These are phyloP conservation scores for Microplitis manilae DNA, from an alignment of 2,888 invertebrate species.

Conservation along the genomic window DNA sequence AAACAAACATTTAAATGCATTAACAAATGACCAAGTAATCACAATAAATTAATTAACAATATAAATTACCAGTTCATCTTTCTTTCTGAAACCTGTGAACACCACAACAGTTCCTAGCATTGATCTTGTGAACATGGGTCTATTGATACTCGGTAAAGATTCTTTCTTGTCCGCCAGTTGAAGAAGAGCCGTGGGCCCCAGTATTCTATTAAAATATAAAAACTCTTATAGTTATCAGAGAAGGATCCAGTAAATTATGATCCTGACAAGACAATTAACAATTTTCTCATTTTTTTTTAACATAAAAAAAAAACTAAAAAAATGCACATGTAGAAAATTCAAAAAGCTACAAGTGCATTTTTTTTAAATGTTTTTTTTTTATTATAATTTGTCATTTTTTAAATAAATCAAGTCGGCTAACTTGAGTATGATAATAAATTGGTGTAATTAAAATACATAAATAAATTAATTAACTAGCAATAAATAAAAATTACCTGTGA, in stretches of 20 bases:
- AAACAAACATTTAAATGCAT: slow-evolving; percentile 28
- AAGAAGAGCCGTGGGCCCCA: slow-evolving; percentile 86
- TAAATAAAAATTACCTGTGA: slow-evolving; percentile 73
- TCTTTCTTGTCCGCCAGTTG: slow-evolving; percentile 82
- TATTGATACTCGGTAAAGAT: slow-evolving; percentile 81
- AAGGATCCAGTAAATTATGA: neutral
- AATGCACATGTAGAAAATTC: no score
- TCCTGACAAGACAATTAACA: neutral
- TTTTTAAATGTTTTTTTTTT: no score
- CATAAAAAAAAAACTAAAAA: no score
- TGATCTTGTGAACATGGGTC: slow-evolving; percentile 89
- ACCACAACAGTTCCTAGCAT: slow-evolving; percentile 92
- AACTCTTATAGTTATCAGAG: neutral
- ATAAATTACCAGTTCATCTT: slow-evolving; percentile 87
- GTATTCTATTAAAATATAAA: slow-evolving; percentile 74
- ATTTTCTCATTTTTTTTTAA: no score
- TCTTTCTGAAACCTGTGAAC: slow-evolving; percentile 92
- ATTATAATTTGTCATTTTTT: no score
- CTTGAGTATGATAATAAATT: neutral
- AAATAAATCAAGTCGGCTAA: neutral
- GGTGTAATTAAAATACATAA: neutral
- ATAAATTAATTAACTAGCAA: slow-evolving; percentile 19
- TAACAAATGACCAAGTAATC: slow-evolving; percentile 26
- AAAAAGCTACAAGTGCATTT: no score
- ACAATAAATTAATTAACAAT: neutral